Evolutionary conservation across 2,888 invertebrate species (phyloP).

Genomic region (Thecophora atra): DNA sequence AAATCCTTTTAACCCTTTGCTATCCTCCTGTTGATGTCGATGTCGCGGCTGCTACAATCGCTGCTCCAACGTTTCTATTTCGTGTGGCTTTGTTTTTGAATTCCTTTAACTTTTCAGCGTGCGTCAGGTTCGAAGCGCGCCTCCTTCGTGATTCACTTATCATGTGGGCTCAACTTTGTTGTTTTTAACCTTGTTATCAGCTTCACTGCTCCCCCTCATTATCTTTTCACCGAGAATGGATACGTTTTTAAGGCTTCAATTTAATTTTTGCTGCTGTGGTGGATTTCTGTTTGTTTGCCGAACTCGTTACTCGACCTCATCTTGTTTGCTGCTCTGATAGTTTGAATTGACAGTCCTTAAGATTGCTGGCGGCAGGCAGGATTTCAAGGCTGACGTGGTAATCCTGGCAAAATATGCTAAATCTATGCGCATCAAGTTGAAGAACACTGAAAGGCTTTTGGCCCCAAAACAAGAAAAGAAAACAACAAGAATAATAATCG

Average conservation of each 20-base stretch:
- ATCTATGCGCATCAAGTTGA: neutral
- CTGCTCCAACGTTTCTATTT: neutral
- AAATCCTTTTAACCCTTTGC: conserved; percentile 34
- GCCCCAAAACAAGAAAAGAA: too few species aligned
- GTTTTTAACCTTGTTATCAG: too few species aligned
- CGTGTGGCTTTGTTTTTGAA: neutral
- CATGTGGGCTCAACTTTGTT: neutral
- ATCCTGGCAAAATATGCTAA: neutral
- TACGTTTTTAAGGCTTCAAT: too few species aligned
- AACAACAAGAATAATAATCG: neutral
- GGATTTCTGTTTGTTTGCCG: too few species aligned
- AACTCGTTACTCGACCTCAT: neutral
- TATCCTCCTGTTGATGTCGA: conserved; percentile 5
- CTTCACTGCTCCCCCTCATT: too few species aligned
- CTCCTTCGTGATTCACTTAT: neutral
- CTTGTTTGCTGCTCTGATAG: conserved; percentile 3
- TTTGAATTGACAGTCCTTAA: neutral
- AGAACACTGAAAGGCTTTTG: neutral
- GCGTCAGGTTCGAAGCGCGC: neutral
- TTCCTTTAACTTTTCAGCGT: neutral
- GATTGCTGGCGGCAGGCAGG: neutral
- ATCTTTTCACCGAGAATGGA: too few species aligned
- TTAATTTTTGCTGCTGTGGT: too few species aligned
- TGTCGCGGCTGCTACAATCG: neutral
- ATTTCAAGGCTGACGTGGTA: neutral